phyloP scores from a whole-genome alignment of 2,113 vertebrate genomes.

The Mobula birostris region DNA sequence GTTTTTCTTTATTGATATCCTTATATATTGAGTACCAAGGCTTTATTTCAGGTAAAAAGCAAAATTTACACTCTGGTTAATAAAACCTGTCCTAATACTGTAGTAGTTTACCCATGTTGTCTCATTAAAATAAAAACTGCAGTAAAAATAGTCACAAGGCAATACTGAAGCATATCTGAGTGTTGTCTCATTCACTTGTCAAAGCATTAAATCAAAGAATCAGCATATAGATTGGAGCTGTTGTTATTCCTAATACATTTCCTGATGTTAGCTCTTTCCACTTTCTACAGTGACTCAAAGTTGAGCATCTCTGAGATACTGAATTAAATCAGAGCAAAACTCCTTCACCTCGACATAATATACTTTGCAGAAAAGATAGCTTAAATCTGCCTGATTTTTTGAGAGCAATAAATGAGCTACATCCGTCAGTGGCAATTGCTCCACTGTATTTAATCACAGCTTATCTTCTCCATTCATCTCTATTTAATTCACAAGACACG shows the following conservation, averaged over 20 bases:
- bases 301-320: not conserved
- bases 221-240: constrained; percentile 1
- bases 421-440: not conserved
- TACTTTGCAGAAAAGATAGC: not conserved
- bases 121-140: not conserved
- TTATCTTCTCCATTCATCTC: not conserved
- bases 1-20: not conserved
- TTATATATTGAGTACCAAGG: not conserved
- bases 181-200: not conserved
- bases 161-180: constrained; percentile 10
- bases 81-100: too few relatives aligned
- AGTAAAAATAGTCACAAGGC: not conserved
- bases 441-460: not conserved
- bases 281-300: not conserved
- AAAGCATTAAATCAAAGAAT: constrained; percentile 28
- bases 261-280: not conserved
- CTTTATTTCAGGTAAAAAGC: not conserved
- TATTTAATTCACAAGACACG: not conserved
- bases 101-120: not conserved
- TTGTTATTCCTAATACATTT: not conserved
- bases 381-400: not conserved
- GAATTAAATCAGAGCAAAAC: not conserved
- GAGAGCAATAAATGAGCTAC: not conserved
- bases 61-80: not conserved
- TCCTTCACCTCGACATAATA: not conserved